Conservation (phyloP, 2,113 vertebrate species). For the Daphoenositta chrysoptera region DNA sequence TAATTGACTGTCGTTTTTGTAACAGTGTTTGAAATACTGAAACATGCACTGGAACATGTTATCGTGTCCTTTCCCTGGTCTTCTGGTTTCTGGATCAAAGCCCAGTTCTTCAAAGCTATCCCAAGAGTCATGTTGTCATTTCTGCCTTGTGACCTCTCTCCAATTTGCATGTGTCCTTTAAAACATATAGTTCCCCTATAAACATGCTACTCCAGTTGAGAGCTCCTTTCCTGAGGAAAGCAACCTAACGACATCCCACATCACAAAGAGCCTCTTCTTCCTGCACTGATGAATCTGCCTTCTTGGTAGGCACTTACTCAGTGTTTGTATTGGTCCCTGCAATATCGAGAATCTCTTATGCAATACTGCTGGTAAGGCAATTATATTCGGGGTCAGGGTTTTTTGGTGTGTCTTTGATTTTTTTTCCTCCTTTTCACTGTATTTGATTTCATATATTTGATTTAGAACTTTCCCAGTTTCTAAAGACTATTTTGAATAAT, state of each 20-base stretch:
- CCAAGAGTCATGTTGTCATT: neutral
- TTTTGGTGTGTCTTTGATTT: neutral
- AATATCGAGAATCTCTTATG: neutral
- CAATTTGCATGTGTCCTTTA: neutral
- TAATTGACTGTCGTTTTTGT: neutral
- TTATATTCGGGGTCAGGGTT: accelerated
- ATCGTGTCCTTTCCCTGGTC: neutral
- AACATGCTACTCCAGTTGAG: neutral
- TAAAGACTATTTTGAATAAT: neutral
- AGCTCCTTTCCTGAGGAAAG: neutral
- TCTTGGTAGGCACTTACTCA: neutral
- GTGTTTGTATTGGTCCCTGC: neutral
- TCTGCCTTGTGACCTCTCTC: neutral
- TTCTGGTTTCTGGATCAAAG: neutral
- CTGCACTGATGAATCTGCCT: neutral
- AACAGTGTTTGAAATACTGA: neutral
- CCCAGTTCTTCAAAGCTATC: neutral
- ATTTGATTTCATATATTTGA: neutral
- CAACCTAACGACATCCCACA: neutral
- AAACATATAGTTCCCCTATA: neutral
- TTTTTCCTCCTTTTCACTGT: neutral
- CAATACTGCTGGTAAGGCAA: neutral
- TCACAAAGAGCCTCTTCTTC: neutral
- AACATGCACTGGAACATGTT: neutral
- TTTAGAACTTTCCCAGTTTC: neutral